Evolutionary conservation across 2,888 invertebrate genomes (phyloP).

Genomic region (Therioaphis trifolii): DNA sequence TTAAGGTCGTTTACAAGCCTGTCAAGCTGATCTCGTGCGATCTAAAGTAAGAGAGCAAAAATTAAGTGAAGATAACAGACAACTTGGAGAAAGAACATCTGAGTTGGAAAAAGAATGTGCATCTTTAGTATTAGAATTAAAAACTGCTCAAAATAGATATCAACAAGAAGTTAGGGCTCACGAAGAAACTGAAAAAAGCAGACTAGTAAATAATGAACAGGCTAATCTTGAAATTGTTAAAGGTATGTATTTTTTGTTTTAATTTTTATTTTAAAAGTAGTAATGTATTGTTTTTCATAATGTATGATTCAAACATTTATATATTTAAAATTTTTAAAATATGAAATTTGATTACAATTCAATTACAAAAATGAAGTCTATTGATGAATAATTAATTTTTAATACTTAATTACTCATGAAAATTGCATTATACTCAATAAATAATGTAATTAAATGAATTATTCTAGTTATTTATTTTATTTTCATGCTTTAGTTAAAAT

Average conservation of each 20-base stretch:
- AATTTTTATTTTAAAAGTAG: not conserved
- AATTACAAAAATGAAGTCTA: no score
- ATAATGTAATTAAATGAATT: no score
- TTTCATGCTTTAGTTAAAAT: constrained; percentile 69
- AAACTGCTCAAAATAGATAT: constrained; percentile 84
- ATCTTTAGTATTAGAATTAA: constrained; percentile 84
- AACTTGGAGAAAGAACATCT: constrained; percentile 83
- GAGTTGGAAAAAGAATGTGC: constrained; percentile 90
- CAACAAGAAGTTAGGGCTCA: constrained; percentile 89
- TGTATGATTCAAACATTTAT: no score
- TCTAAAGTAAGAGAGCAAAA: constrained; percentile 76
- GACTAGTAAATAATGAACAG: constrained; percentile 88
- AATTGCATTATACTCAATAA: no score
- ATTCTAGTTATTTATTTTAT: constrained; percentile 48
- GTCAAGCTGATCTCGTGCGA: constrained; percentile 76
- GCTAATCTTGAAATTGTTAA: constrained; percentile 93
- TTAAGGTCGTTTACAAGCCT: constrained; percentile 72
- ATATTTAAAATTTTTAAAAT: no score
- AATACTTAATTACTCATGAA: no score
- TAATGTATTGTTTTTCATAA: not conserved
- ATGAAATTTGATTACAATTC: no score
- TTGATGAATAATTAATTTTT: no score
- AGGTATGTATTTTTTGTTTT: constrained; percentile 72
- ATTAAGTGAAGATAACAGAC: constrained; percentile 80
- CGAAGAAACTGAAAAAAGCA: constrained; percentile 87